Base-by-base conservation (phyloP, 2,113 vertebrate species). In the Rhea pennata region DNA sequence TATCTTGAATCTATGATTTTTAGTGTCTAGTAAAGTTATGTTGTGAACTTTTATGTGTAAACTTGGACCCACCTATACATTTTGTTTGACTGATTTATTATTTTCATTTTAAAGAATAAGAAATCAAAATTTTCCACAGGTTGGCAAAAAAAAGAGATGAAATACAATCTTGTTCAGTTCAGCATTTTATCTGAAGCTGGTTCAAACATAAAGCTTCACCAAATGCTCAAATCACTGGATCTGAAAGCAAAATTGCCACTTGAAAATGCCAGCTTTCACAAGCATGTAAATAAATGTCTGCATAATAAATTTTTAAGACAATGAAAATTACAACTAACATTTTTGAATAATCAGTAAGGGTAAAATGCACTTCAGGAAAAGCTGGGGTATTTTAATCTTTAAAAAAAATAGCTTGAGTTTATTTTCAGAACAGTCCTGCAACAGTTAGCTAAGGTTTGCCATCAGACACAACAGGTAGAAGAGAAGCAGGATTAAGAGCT, bases 31-130 rank as follows among this genome's bases (percentile, higher is more conserved):
- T 91, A 85, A 92, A 94, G 90, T 77, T 77, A 70, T 31, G 91
- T 5, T 85, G 75, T 80, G 82, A 87, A 88, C 40, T 83, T 93
- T 70, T 95, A 79, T 74, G 70, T 83, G 75, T 59, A 91, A 92
- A 62, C 11, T 15, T 3, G 2, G 33, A 62, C 39, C 33, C 11
- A 50, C 24, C 67, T 65, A 50, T 95, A 94, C 74, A 87, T 82
- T 93, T 48, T 65, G 80, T 93, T 48, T 65, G 83, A 75, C 66
- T 84, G 80, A 87, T 92, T 88, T 93, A 92, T 31, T 90, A 50
- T 51, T 84, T 95, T 72, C 66, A 33, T 2, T 61, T 96, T 69
- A 79, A 86, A 77, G 53, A 93, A 89, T 12, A 73, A 69, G 4
- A 24, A 65, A 50, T 31, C 33, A 58, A 73, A 6, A 19, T 48